Evolutionary conservation across 1,140 invertebrate genomes (phyloP).

Genomic region (Drosophila mayri): DNA sequence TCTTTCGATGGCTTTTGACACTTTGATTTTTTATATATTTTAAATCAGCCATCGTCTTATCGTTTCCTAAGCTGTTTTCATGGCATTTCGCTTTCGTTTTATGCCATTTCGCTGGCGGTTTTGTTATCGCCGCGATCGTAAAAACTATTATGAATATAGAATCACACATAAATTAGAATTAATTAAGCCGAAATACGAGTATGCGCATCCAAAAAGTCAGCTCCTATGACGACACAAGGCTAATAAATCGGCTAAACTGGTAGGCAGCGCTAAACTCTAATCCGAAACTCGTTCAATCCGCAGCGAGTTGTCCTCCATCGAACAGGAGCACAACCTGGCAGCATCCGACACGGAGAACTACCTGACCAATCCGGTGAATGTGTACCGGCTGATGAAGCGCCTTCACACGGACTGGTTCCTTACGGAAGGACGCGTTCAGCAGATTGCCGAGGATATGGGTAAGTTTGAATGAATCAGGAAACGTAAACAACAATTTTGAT

Average conservation of each 20-base stretch:
- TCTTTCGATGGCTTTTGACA: conserved; percentile 1
- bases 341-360: conserved; percentile 92
- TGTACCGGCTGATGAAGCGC: conserved; percentile 97
- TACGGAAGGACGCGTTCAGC: conserved; percentile 84
- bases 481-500: neutral
- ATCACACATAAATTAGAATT: conserved; percentile 80
- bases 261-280: conserved; percentile 42
- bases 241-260: conserved; percentile 64
- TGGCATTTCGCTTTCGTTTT: conserved; percentile 73
- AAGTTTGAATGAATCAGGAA: neutral
- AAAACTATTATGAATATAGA: conserved; percentile 72
- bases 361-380: conserved; percentile 97
- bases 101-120: conserved; percentile 36
- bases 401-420: conserved; percentile 95
- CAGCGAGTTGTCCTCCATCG: conserved; percentile 89
- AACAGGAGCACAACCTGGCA: conserved; percentile 91
- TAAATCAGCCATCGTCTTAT: conserved; percentile 12
- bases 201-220: conserved; percentile 33
- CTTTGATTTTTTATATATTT: neutral
- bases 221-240: conserved; percentile 57
- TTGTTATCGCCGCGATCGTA: conserved; percentile 46
- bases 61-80: conserved; percentile 18
- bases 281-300: conserved; percentile 50
- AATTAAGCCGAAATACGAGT: conserved; percentile 59
- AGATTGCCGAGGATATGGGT: conserved; percentile 47